Base-by-base conservation (phyloP, 2,797 vertebrate species). In the Margarornis squamiger region DNA sequence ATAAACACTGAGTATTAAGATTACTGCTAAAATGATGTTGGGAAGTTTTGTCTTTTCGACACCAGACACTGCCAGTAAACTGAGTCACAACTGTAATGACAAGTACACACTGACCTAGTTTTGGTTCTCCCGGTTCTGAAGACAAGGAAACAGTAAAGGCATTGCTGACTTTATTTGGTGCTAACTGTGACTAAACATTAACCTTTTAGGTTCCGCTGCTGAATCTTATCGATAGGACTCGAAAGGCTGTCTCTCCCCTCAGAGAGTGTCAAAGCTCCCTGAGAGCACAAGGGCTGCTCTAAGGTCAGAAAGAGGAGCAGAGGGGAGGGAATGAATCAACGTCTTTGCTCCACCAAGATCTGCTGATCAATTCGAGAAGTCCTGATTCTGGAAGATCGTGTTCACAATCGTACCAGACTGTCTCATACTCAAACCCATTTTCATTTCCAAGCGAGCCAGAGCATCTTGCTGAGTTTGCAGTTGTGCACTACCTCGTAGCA, bases 71-170 rank as follows among this genome's bases (percentile, higher is more conserved):
- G 86, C 95, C 95, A 96, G 88, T 95, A 97, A 96, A 95, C 85
- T 94, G 96, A 96, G 93, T 96, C 96, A 97, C 93, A 94, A 93
- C 90, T 2, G 71, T 88, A 76, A 94, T 38, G 80, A 89, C 88
- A 95, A 95, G 91, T 80, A 93, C 38, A 87, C 80, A 82, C 26
- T 96, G 94, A 95, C 94, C 96, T 96, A 95, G 86, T 95, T 97
- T 95, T 83, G 57, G 77, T 95, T 94, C 89, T 96, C 96, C 96
- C 11, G 1, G 84, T 88, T 95, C 83, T 94, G 88, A 95, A 95
- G 86, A 54, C 93, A 76, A 95, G 83, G 88, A 94, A 61, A 65
- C 85, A 83, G 77, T 58, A 94, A 94, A 87, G 83, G 88, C 93
- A 95, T 24, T 71, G 83, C 77, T 96, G 94, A 87, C 80, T 95